phyloP scores from a whole-genome alignment of 2,797 vertebrate genomes.

The Sebastes nivosus region DNA sequence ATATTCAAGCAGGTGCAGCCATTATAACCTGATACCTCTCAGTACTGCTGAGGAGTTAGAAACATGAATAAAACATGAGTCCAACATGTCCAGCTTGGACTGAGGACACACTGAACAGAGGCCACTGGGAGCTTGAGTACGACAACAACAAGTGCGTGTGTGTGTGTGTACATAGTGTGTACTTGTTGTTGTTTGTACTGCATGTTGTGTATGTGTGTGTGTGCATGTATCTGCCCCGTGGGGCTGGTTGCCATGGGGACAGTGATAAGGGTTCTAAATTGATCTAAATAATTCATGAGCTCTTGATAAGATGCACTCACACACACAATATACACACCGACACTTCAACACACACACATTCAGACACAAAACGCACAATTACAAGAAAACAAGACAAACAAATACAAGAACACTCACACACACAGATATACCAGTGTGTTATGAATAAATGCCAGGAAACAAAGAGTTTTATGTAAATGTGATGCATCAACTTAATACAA shows the following conservation, averaged over 20 bases:
- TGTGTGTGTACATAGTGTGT: neutral
- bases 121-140: constrained; percentile 9
- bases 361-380: constrained; percentile 18
- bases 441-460: neutral
- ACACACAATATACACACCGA: constrained; percentile 7
- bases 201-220: neutral
- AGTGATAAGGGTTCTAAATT: constrained; percentile 65
- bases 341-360: neutral
- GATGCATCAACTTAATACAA: neutral
- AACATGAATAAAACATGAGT: constrained; percentile 46
- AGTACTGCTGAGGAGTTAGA: neutral
- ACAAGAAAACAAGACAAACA: constrained; percentile 23
- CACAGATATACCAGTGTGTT: neutral
- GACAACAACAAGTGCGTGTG: neutral
- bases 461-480: neutral
- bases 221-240: constrained; percentile 11
- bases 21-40: neutral
- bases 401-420: neutral
- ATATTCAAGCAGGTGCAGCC: neutral
- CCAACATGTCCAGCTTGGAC: constrained; percentile 31
- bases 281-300: constrained; percentile 70
- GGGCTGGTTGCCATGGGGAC: constrained; percentile 68
- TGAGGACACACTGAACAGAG: constrained; percentile 30
- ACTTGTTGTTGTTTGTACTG: constrained; percentile 23
- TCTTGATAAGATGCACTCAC: constrained; percentile 46